phyloP scores from a whole-genome alignment of 1,140 invertebrate genomes.

The Pseudomyrmex cubaensis region DNA sequence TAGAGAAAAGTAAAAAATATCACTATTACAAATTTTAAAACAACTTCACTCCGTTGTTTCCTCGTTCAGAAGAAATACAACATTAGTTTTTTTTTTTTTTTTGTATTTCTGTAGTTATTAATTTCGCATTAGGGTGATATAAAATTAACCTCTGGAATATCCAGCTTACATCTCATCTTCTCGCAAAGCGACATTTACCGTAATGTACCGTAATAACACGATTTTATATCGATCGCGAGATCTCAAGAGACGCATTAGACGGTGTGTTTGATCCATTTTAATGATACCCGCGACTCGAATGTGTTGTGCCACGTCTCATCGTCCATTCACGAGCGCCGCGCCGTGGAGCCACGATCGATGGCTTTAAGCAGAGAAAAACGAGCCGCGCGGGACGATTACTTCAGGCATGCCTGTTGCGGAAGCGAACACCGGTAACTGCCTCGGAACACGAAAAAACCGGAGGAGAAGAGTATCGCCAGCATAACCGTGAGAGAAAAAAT shows the following conservation, averaged over 20 bases:
- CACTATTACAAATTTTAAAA: neutral
- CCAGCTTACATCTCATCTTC: neutral
- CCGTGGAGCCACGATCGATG: slow-evolving; percentile 65
- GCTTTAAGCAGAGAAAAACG: slow-evolving; percentile 68
- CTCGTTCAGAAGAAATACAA: no score
- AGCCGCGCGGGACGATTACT: slow-evolving; percentile 68
- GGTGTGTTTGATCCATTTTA: slow-evolving; percentile 37
- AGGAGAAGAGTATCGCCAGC: slow-evolving; percentile 61
- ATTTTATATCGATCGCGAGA: slow-evolving; percentile 19
- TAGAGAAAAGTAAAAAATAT: neutral
- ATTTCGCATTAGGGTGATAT: no score
- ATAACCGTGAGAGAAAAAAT: slow-evolving; percentile 50
- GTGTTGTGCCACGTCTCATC: slow-evolving; percentile 57
- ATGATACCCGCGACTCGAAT: slow-evolving; percentile 33
- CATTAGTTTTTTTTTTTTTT: neutral
- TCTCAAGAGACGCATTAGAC: slow-evolving; percentile 26
- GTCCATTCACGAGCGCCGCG: slow-evolving; percentile 61
- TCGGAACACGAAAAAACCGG: slow-evolving; percentile 75
- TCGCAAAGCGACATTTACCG: neutral
- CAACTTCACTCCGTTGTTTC: no score
- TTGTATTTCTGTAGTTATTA: neutral
- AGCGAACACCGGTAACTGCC: slow-evolving; percentile 70
- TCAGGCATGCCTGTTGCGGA: slow-evolving; percentile 67
- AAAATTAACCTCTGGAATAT: no score
- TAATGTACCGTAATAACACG: slow-evolving; percentile 22